These are phyloP conservation scores for Lanistes nyassanus DNA, from an alignment of 1,140 invertebrate species.

Conservation along the genomic window DNA sequence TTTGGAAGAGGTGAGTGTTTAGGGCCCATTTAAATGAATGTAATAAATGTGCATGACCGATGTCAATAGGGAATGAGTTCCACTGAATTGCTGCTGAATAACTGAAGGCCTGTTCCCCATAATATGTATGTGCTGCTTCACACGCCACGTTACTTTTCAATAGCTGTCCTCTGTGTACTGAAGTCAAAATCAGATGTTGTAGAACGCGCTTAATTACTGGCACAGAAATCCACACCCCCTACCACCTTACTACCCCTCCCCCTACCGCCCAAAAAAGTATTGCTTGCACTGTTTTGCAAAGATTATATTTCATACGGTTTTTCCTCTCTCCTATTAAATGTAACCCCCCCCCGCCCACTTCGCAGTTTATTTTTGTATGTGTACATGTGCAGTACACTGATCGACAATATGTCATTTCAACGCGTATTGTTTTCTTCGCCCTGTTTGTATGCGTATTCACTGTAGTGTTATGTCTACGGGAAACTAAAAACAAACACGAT, in stretches of 20 bases:
- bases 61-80: too few species aligned
- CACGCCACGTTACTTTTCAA: not conserved
- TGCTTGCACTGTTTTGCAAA: too few species aligned
- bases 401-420: not conserved
- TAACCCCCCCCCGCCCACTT: not conserved
- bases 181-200: too few species aligned
- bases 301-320: not conserved
- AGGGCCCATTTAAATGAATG: too few species aligned
- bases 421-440: not conserved
- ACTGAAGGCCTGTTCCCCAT: constrained; percentile 1
- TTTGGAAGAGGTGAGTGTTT: too few species aligned
- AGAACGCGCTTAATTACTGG: too few species aligned
- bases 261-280: too few species aligned
- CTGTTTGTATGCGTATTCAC: not conserved
- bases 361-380: not conserved
- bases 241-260: not conserved
- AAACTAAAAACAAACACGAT: too few species aligned
- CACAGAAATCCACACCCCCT: not conserved
- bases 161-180: not conserved
- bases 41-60: too few species aligned
- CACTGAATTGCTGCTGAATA: too few species aligned
- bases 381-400: not conserved
- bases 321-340: not conserved
- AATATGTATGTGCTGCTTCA: not conserved
- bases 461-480: too few species aligned